A percentile compares a stretch with the other conserved stretches of the same genome.
phyloP scores from a whole-genome alignment of 2,797 vertebrate species.

The Liasis olivaceus region DNA sequence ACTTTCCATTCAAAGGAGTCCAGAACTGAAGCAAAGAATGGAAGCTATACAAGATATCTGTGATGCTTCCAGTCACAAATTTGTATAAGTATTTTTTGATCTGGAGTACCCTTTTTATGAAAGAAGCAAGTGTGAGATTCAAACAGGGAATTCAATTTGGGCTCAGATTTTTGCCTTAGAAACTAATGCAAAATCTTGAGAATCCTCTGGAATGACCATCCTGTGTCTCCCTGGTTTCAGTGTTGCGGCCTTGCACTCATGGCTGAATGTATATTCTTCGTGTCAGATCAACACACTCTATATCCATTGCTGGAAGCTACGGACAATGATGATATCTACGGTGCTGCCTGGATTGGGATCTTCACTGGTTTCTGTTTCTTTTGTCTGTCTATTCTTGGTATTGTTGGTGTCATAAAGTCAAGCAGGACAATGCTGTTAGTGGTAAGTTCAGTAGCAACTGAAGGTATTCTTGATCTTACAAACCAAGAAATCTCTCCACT shows the following conservation, averaged over 20 bases:
- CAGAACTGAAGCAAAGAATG: background rate
- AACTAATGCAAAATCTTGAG: background rate
- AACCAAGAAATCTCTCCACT: background rate
- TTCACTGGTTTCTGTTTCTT: conserved; percentile 81
- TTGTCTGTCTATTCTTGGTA: conserved; percentile 74
- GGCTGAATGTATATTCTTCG: conserved; percentile 82
- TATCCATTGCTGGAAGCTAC: conserved; percentile 76
- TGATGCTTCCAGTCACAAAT: background rate
- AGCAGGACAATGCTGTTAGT: conserved; percentile 73
- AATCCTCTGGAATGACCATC: background rate
- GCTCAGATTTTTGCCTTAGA: background rate
- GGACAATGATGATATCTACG: conserved; percentile 72
- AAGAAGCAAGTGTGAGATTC: background rate
- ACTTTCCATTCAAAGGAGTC: background rate
- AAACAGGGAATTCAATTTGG: background rate
- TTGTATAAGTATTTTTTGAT: background rate
- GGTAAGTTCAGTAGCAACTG: conserved; percentile 67
- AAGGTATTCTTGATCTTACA: background rate
- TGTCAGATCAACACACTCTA: conserved; percentile 67
- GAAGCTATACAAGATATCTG: background rate
- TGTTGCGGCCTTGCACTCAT: conserved; percentile 79
- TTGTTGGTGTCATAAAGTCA: conserved; percentile 73
- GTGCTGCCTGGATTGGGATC: conserved; percentile 82
- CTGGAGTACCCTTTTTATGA: background rate
- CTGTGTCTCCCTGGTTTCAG: conserved; percentile 57